Percentiles rank a stretch among this genome's conserved stretches.
Evolutionary conservation across 2,797 vertebrate genomes (phyloP).

Genomic region (Eptatretus atami): DNA sequence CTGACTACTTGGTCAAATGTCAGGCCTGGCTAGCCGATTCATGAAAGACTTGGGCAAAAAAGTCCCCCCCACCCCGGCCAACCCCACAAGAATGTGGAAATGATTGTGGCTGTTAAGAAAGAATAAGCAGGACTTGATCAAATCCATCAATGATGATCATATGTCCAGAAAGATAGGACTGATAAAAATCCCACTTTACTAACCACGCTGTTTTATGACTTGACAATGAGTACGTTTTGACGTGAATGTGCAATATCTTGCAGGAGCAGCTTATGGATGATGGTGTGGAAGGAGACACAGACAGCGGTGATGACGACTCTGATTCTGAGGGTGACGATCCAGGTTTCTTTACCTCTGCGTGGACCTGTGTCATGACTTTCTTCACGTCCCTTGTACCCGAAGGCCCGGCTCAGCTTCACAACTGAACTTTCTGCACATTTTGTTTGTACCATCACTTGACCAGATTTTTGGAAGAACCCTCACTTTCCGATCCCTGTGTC

Average conservation of each 20-base stretch:
- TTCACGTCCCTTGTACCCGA: slow-evolving; percentile 82
- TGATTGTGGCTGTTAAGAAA: neutral
- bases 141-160: too few relatives aligned
- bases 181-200: too few relatives aligned
- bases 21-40: too few relatives aligned
- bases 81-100: too few relatives aligned
- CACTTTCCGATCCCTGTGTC: too few relatives aligned
- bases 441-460: too few relatives aligned
- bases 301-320: slow-evolving; percentile 33
- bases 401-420: slow-evolving; percentile 49
- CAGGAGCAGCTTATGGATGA: slow-evolving; percentile 54
- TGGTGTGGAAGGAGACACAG: slow-evolving; percentile 31
- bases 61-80: too few relatives aligned
- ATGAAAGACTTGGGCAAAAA: too few relatives aligned
- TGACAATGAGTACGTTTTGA: slow-evolving; percentile 8
- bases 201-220: too few relatives aligned
- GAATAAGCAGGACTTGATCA: neutral
- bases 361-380: slow-evolving; percentile 73
- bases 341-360: slow-evolving; percentile 52
- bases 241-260: neutral
- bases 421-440: slow-evolving; percentile 17
- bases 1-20: too few relatives aligned
- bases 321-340: slow-evolving; percentile 19
- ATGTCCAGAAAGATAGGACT: too few relatives aligned
- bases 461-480: too few relatives aligned